phyloP scores from a whole-genome alignment of 2,113 vertebrate genomes.

The Aegithalos caudatus region DNA sequence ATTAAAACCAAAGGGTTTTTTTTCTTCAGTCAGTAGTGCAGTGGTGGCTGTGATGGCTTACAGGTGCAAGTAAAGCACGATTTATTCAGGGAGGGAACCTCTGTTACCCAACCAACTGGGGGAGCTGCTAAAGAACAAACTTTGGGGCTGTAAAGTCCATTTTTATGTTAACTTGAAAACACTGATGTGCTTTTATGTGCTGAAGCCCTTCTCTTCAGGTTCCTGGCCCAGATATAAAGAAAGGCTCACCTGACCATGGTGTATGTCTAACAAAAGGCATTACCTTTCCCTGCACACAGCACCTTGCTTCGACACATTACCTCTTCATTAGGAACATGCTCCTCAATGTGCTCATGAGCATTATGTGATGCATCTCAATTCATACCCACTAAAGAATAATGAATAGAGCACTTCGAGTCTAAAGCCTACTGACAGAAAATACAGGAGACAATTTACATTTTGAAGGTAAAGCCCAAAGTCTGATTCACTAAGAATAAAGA shows the following conservation, averaged over 20 bases:
- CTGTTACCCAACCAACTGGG: background rate
- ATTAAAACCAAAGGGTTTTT: background rate
- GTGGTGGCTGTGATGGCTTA: background rate
- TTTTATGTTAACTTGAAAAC: background rate
- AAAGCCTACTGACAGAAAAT: background rate
- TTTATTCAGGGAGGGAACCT: background rate
- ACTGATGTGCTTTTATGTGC: background rate
- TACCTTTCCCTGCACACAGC: background rate
- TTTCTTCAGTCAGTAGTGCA: background rate
- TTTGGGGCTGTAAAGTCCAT: background rate
- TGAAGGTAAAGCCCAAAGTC: background rate
- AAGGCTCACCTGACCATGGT: background rate
- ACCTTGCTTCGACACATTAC: background rate
- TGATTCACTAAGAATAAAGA: background rate
- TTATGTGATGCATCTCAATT: background rate
- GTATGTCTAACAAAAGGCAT: background rate
- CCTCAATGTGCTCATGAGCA: background rate
- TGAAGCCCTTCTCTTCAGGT: background rate
- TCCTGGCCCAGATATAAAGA: background rate
- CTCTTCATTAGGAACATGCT: background rate
- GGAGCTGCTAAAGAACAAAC: background rate
- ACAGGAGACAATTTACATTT: background rate
- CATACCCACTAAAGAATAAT: background rate
- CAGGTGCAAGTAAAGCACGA: background rate
- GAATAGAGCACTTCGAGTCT: fast-evolving